Evolutionary conservation across 92 coral and sea anemone species (phyloP), one percentile per base, ranked within the genome.

Genomic region (Pocillopora meandrina): DNA sequence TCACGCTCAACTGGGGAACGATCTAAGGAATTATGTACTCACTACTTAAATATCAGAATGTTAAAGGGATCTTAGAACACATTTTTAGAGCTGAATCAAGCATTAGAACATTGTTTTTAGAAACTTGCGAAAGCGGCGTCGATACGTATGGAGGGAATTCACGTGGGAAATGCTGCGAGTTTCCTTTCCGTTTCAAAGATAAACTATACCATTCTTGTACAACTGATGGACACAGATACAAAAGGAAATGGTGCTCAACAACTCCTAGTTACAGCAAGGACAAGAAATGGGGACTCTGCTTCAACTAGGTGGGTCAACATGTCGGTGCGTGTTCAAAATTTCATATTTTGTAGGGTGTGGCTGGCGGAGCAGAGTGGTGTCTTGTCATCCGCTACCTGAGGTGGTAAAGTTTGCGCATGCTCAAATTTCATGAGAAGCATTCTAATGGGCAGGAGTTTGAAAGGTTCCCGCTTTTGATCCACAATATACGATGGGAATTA

Each of bases 101-200:
- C 15, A 31, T 49, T 1, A 68, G 52, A 6, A 12, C 23, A 15
- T 77, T 77, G 65, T 61, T 56, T 62, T 16, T 57, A 94, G 99
- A 94, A 85, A 71, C 78, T 16, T 96, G 99, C 71, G 90, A 91
- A 17, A 91, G 98, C 71, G 98, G 97, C 12, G 88, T 88, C 6
- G 90, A 88, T 23, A 92, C 99, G 0, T 74, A 84, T 35, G 95
- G 81, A 18, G 99, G 99, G 15, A 94, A 90, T 85, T 84, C 96
- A 6, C 79, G 81, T 12, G 95, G 95, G 18, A 90, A 92, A 12
- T 96, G 98, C 77, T 96, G 98, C 75, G 83, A 73, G 19, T 90
- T 94, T 76, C 98, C 98, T 13, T 94, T 94, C 84, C 63, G 16
- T 15, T 92, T 79, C 85, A 79, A 55, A 36, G 91, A 91, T 1